Evolutionary conservation across 1,140 invertebrate species (phyloP).

Genomic region (Drosophila elegans): DNA sequence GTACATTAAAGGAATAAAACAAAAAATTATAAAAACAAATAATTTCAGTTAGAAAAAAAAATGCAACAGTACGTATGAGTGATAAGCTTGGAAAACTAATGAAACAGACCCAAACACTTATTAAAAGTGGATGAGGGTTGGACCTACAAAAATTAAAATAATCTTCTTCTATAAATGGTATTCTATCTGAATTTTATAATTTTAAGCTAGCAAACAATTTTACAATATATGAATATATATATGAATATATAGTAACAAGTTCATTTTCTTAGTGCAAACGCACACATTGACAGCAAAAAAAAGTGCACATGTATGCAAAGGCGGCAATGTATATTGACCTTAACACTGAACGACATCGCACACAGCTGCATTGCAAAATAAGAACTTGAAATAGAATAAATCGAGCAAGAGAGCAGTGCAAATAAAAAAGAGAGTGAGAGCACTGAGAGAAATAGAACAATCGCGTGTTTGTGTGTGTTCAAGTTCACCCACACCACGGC

Average conservation of each 20-base stretch:
- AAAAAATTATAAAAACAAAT: background rate
- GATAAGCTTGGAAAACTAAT: too few relatives aligned
- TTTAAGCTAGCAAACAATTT: too few relatives aligned
- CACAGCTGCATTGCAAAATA: slow-evolving; percentile 34
- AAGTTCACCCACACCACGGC: slow-evolving; percentile 78
- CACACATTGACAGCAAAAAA: background rate
- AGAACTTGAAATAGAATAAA: slow-evolving; percentile 71
- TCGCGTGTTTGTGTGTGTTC: slow-evolving; percentile 53
- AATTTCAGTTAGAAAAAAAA: too few relatives aligned
- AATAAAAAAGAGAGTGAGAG: slow-evolving; percentile 37
- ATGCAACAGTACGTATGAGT: too few relatives aligned
- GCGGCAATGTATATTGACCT: slow-evolving; percentile 78
- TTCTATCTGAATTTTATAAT: too few relatives aligned
- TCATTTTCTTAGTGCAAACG: slow-evolving; percentile 17
- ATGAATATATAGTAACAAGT: background rate
- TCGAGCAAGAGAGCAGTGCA: slow-evolving; percentile 24
- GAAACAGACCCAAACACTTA: too few relatives aligned
- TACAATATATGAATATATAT: background rate
- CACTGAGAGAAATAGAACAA: slow-evolving; percentile 22
- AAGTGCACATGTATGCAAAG: slow-evolving; percentile 23
- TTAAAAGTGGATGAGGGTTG: too few relatives aligned
- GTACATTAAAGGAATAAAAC: too few relatives aligned
- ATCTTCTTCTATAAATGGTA: too few relatives aligned
- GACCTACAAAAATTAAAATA: too few relatives aligned
- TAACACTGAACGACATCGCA: slow-evolving; percentile 70